Evolutionary conservation across 2,797 vertebrate species (phyloP), one percentile per base, ranked within the genome.

Genomic region (Megalops cyprinoides): DNA sequence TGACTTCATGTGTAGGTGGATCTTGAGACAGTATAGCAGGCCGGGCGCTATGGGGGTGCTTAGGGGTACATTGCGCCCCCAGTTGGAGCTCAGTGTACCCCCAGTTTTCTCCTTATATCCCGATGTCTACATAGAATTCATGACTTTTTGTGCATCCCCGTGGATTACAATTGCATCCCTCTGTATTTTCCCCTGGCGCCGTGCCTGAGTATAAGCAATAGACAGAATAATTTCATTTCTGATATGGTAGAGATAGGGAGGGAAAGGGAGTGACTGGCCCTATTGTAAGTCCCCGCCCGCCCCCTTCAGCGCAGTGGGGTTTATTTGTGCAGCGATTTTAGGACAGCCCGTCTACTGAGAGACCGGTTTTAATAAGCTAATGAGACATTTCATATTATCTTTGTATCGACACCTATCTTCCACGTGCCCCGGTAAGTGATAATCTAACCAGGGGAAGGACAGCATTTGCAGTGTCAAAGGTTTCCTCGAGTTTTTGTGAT

Each of bases 1-100:
- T 23, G 48, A n/a, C 25, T 28, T 75, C 73, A 15, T 75, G 73
- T 75, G 10, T 75, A 49, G 46, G 25, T 75, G 46, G 25, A 53
- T 12, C 44, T 34, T 75, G 8, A 34, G 6, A 78, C 49, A 39
- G 18, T 37, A n/a, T n/a, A n/a, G n/a, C n/a, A n/a, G n/a, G n/a
- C n/a, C n/a, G n/a, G n/a, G n/a, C n/a, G n/a, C n/a, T n/a, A n/a
- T n/a, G n/a, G n/a, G n/a, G n/a, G n/a, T n/a, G n/a, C n/a, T n/a
- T n/a, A n/a, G n/a, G n/a, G n/a, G n/a, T n/a, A n/a, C n/a, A n/a
- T n/a, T n/a, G n/a, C n/a, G n/a, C n/a, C n/a, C n/a, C n/a, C n/a
- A n/a, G n/a, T n/a, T n/a, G n/a, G n/a, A n/a, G n/a, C n/a, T n/a
- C n/a, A n/a, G n/a, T n/a, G n/a, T n/a, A n/a, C n/a, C n/a, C n/a